These are phyloP conservation scores for Tinamus guttatus DNA, from an alignment of 2,113 vertebrate species.

Conservation along the genomic window DNA sequence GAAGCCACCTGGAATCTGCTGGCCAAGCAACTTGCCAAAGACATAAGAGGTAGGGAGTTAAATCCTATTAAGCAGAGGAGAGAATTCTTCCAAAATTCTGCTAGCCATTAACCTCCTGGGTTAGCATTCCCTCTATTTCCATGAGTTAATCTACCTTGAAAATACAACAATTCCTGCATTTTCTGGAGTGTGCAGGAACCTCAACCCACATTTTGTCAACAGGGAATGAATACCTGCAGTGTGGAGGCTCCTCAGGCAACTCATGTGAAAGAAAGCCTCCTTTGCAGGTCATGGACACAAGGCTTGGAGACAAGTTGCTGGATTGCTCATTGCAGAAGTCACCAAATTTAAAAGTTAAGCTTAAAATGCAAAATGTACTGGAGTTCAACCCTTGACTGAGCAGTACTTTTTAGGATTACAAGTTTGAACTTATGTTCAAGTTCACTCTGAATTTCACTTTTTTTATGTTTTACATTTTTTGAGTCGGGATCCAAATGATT, in stretches of 20 bases:
- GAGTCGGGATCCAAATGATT: not conserved
- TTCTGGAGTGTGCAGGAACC: not conserved
- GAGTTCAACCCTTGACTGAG: not conserved
- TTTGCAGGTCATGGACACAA: not conserved
- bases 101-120: not conserved
- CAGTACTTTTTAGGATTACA: not conserved
- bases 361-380: not conserved
- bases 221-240: not conserved
- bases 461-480: not conserved
- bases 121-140: not conserved
- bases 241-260: not conserved
- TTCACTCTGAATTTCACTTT: not conserved
- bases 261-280: not conserved
- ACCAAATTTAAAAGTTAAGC: not conserved
- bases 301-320: not conserved
- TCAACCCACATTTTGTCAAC: not conserved
- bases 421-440: not conserved
- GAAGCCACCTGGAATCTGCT: not conserved
- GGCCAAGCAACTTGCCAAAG: conserved; percentile 10
- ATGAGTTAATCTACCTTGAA: not conserved
- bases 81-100: not conserved
- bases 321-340: not conserved
- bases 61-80: not conserved
- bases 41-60: not conserved
- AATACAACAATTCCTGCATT: not conserved